A percentile compares a stretch with the other conserved stretches of the same genome.
Evolutionary conservation across 2,888 invertebrate species (phyloP).

Genomic region (Drosophila affinis): DNA sequence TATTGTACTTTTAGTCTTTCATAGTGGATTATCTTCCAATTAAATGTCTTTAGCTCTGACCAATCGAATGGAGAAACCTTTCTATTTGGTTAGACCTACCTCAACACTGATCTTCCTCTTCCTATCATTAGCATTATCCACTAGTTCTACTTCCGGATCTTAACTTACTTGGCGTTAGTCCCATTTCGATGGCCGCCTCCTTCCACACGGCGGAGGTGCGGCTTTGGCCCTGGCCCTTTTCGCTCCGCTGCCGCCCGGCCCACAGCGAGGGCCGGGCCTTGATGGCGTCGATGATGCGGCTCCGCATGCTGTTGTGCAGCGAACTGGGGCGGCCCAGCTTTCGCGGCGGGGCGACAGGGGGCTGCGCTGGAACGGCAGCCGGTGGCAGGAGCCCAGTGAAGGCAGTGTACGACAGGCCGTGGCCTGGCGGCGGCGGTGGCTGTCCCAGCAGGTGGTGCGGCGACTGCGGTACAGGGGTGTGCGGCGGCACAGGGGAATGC

Average conservation of each 20-base stretch:
- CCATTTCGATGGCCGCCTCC: slow-evolving; percentile 80
- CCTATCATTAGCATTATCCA: no score
- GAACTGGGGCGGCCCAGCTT: slow-evolving; percentile 81
- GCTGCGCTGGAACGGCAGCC: slow-evolving; percentile 76
- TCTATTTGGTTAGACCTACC: no score
- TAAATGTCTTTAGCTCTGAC: neutral
- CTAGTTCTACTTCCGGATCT: neutral
- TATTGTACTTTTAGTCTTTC: neutral
- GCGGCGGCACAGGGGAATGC: slow-evolving; percentile 50
- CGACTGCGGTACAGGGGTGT: slow-evolving; percentile 25
- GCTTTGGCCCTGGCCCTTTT: slow-evolving; percentile 80
- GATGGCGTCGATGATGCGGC: slow-evolving; percentile 80
- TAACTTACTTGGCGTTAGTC: slow-evolving; percentile 78
- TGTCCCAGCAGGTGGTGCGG: slow-evolving; percentile 42
- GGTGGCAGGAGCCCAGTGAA: slow-evolving; percentile 81
- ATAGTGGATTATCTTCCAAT: no score
- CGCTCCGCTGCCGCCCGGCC: slow-evolving; percentile 77
- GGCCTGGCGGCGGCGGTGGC: slow-evolving; percentile 12
- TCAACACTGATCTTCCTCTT: no score
- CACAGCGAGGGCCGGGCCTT: slow-evolving; percentile 79
- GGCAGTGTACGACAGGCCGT: slow-evolving; percentile 63
- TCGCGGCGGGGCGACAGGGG: slow-evolving; percentile 73
- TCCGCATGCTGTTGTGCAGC: slow-evolving; percentile 81
- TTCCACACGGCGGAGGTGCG: slow-evolving; percentile 81
- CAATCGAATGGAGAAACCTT: no score